Evolutionary conservation across 2,113 vertebrate genomes (phyloP).

Genomic region (Erinaceus europaeus): DNA sequence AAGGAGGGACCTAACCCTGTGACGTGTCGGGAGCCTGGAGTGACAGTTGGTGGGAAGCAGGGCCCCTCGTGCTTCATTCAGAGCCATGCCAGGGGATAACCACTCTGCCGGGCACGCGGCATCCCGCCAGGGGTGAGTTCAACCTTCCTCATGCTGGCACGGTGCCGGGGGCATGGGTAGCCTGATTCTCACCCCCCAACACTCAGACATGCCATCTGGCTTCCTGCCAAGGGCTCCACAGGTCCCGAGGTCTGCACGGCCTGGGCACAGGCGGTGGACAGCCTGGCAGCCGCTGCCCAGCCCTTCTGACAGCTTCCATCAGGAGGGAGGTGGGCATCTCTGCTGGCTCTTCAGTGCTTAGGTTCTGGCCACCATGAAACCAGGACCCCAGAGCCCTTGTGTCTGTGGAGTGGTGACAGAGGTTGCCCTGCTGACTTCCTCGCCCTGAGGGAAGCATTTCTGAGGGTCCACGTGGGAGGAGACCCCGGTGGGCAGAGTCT

Average conservation of each 20-base stretch:
- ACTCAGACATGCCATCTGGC: slow-evolving; percentile 61
- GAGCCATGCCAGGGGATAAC: slow-evolving; percentile 59
- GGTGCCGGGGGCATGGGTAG: slow-evolving; percentile 52
- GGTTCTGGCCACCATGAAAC: too few species aligned
- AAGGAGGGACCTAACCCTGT: background rate
- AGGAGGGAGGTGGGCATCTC: background rate
- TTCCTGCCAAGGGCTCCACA: slow-evolving; percentile 63
- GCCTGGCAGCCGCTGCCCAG: slow-evolving; percentile 59
- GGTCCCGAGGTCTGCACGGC: slow-evolving; percentile 55
- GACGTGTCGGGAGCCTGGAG: background rate
- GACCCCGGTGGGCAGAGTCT: too few species aligned
- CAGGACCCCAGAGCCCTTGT: too few species aligned
- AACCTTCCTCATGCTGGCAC: slow-evolving; percentile 66
- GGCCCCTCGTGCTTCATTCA: background rate
- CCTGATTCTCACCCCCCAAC: slow-evolving; percentile 54
- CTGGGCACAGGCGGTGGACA: slow-evolving; percentile 56
- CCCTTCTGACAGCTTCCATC: background rate
- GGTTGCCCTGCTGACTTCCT: too few species aligned
- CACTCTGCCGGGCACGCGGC: slow-evolving; percentile 73
- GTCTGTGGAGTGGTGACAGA: too few species aligned
- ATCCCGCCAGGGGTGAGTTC: slow-evolving; percentile 70
- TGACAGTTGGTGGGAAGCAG: background rate
- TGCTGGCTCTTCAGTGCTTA: background rate
- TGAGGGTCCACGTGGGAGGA: too few species aligned
- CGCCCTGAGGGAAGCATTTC: background rate